A percentile compares a stretch with the other conserved stretches of the same genome.
phyloP scores from a whole-genome alignment of 1,140 invertebrate genomes.

The Bombyx mandarina region DNA sequence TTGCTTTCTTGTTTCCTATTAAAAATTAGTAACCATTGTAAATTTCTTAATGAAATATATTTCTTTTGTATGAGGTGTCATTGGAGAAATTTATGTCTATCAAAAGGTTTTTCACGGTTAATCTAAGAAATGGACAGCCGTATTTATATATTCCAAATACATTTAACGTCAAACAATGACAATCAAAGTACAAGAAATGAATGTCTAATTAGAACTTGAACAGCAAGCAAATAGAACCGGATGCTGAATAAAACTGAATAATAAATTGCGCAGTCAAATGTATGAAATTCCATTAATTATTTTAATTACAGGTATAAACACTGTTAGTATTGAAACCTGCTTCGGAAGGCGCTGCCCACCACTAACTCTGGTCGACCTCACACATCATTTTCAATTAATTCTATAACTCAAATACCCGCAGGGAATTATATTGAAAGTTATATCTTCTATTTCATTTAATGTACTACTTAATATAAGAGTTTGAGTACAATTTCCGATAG shows the following conservation, averaged over 20 bases:
- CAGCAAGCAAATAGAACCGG: background rate
- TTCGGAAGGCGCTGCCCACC: too few relatives aligned
- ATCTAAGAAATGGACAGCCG: too few relatives aligned
- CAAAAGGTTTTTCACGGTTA: background rate
- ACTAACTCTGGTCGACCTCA: too few relatives aligned
- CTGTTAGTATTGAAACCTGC: too few relatives aligned
- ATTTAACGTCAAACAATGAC: background rate
- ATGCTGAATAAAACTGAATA: conserved; percentile 4
- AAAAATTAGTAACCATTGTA: background rate
- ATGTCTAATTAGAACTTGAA: background rate
- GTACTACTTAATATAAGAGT: too few relatives aligned
- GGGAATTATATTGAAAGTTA: too few relatives aligned
- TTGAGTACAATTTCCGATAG: too few relatives aligned
- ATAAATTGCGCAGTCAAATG: conserved; percentile 14
- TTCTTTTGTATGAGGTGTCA: background rate
- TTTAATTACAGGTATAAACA: conserved; percentile 15
- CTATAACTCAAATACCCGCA: too few relatives aligned
- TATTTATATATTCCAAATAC: background rate
- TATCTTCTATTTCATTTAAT: too few relatives aligned
- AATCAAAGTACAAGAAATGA: background rate
- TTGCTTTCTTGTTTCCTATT: background rate
- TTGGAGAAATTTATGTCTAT: background rate
- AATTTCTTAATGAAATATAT: background rate
- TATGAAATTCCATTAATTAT: conserved; percentile 17
- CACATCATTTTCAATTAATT: too few relatives aligned